Base-by-base conservation (phyloP, 2,888 invertebrate species). In the Allacma fusca region DNA sequence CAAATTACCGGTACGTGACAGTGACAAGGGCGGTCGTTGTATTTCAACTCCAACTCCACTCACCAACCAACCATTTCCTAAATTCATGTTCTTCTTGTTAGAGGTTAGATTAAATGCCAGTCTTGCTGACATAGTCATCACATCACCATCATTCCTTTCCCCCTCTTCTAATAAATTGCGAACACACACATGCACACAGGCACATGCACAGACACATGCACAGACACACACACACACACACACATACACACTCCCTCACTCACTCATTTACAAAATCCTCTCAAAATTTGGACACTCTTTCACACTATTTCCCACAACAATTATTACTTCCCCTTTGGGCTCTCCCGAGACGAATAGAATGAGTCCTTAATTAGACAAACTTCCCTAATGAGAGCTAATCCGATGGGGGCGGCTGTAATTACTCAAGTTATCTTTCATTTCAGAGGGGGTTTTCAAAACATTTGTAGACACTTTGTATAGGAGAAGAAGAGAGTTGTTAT, bases 91-190 rank as follows among this genome's bases (percentile, higher is more conserved):
- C 62, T 50, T 50, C 7, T 50, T 73, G 62, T 73, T 73, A 62
- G 73, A 73, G 73, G 73, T 73, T 73, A 73, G 62, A 64, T 73
- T 73, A 73, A 73, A 73, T 73, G 73, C 73, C 62, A 62, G 26
- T 62, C 28, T 26, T 26, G 28, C 28, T 70, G 70, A 70, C 70
- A 70, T 50, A 50, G 69, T 69, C 40, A 69, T 69, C 34, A 70
- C 70, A 70, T 43, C 50, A 50, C 50, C 50, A 50, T n/a, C 50
- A 50, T 50, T n/a, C 50, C 50, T 70, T 50, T 26, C 19, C 50
- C 50, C 50, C 50, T 44, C 70, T 40, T 70, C 28, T 50, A 70
- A 50, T 70, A 70, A 70, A 70, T 70, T 44, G 70, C 19, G 19
- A 43, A 16, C 19, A 26, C 23, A 43, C 43, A 34, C 24, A 67